Conservation (phyloP, 2,113 vertebrate species). For the Pelodiscus sinensis region DNA sequence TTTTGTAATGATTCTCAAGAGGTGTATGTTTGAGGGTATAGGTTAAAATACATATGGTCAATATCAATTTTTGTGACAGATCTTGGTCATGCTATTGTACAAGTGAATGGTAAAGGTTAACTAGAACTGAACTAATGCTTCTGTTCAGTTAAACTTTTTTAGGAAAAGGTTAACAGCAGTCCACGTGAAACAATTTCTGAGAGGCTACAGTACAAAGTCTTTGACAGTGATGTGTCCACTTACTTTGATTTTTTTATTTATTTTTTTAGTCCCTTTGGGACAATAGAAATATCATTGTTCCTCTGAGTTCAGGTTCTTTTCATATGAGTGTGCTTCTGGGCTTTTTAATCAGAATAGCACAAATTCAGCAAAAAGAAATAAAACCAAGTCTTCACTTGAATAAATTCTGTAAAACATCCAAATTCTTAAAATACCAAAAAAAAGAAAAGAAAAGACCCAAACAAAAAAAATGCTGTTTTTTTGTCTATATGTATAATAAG, state of each 20-base stretch:
- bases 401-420: background rate
- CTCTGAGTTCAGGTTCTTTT: background rate
- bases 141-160: conserved; percentile 10
- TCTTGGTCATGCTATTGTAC: background rate
- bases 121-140: background rate
- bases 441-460: background rate
- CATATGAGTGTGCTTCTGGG: background rate
- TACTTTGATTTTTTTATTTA: background rate
- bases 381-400: background rate
- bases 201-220: background rate
- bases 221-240: background rate
- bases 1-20: background rate
- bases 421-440: background rate
- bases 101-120: background rate
- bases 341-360: background rate
- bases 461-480: background rate
- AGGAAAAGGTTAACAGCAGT: conserved; percentile 32
- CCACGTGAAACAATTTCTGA: background rate
- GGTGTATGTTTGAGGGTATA: background rate
- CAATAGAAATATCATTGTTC: background rate
- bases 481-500: background rate
- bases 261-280: background rate
- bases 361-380: background rate
- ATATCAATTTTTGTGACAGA: background rate
- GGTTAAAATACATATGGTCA: background rate